Evolutionary conservation across 2,797 vertebrate species (phyloP).

Genomic region (Adelosebastes latens): DNA sequence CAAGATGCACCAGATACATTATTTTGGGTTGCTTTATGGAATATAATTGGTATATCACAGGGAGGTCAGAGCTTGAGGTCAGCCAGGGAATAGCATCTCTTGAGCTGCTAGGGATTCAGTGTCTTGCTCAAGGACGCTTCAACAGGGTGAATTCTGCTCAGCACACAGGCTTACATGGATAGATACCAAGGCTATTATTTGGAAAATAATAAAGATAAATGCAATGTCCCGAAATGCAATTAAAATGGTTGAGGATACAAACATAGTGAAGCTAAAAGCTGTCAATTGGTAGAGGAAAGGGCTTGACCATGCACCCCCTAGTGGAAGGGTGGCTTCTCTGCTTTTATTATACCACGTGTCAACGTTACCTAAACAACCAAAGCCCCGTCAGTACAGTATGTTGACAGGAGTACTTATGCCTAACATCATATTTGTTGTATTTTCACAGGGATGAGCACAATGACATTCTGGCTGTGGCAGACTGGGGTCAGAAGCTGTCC

Average conservation of each 20-base stretch:
- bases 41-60: slow-evolving; percentile 10
- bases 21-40: not conserved
- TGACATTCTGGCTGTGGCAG: slow-evolving; percentile 95
- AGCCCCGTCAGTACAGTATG: slow-evolving; percentile 4
- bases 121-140: not conserved
- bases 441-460: slow-evolving; percentile 93
- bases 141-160: not conserved
- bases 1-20: not conserved
- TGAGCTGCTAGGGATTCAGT: slow-evolving; percentile 1
- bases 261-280: not conserved
- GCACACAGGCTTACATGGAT: not conserved
- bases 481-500: slow-evolving; percentile 97
- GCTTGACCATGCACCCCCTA: not conserved
- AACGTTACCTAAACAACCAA: slow-evolving; percentile 22
- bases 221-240: not conserved
- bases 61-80: slow-evolving; percentile 8
- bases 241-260: not conserved
- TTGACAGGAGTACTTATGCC: slow-evolving; percentile 19
- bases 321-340: slow-evolving; percentile 4
- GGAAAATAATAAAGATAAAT: not conserved
- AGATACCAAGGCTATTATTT: not conserved
- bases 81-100: slow-evolving; percentile 3
- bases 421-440: slow-evolving; percentile 43
- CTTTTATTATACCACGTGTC: not conserved
- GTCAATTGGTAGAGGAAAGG: not conserved